phyloP scores from a whole-genome alignment of 2,113 vertebrate genomes.

The Ptilorrhoa leucosticta region DNA sequence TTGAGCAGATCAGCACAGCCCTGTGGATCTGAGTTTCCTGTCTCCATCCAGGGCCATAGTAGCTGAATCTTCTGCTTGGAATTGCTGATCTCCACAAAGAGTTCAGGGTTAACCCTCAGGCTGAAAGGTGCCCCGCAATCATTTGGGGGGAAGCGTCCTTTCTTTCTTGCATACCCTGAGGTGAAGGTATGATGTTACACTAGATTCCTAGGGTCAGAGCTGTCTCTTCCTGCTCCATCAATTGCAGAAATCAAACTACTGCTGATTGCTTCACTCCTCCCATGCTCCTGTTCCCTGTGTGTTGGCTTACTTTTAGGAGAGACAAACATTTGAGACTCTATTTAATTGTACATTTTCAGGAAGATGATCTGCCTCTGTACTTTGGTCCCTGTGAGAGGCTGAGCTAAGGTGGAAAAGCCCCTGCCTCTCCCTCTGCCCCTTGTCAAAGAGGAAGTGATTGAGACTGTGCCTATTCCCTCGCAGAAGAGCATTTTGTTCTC shows the following conservation, averaged over 20 bases:
- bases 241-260: background rate
- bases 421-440: background rate
- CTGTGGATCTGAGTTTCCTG: background rate
- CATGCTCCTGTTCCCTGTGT: background rate
- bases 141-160: background rate
- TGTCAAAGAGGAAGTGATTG: background rate
- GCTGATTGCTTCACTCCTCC: background rate
- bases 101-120: background rate
- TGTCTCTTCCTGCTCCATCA: background rate
- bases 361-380: background rate
- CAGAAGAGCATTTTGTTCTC: background rate
- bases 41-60: background rate
- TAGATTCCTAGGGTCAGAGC: background rate
- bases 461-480: background rate
- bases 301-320: background rate
- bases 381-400: background rate
- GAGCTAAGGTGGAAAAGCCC: background rate
- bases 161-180: background rate
- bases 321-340: background rate
- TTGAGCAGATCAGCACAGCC: background rate
- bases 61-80: background rate
- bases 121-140: background rate
- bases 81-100: background rate
- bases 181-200: constrained; percentile 6
- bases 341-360: background rate